These are phyloP conservation scores for Erebia aethiops DNA, from an alignment of 2,888 invertebrate species.

Conservation along the genomic window DNA sequence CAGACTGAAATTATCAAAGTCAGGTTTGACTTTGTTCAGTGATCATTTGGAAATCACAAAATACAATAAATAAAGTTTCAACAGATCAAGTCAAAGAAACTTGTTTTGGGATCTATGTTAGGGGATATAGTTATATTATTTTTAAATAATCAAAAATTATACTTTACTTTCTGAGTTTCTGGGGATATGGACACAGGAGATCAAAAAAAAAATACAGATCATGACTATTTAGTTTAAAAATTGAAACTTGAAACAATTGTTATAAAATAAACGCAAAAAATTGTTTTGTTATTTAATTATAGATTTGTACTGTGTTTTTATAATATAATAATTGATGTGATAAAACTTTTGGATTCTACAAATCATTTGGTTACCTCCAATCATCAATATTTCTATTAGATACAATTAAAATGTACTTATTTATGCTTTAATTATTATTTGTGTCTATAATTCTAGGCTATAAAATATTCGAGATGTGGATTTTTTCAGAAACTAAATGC, in stretches of 20 bases:
- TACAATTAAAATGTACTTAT: slow-evolving; percentile 5
- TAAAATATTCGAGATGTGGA: slow-evolving; percentile 8
- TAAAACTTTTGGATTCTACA: slow-evolving; percentile 16
- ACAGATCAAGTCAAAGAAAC: too few relatives aligned
- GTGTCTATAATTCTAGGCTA: not conserved
- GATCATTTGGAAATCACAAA: not conserved
- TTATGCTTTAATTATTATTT: not conserved
- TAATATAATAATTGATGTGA: slow-evolving; percentile 1
- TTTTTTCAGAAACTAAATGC: slow-evolving; percentile 11
- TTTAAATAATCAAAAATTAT: too few relatives aligned
- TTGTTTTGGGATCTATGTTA: not conserved
- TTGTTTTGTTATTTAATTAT: slow-evolving; percentile 9
- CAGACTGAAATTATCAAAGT: too few relatives aligned
- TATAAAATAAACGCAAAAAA: not conserved
- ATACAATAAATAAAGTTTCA: not conserved
- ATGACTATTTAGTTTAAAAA: not conserved
- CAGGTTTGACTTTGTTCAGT: slow-evolving; percentile 9
- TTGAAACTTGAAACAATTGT: not conserved
- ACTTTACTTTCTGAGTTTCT: too few relatives aligned
- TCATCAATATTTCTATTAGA: slow-evolving; percentile 5
- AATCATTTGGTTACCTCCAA: slow-evolving; percentile 12
- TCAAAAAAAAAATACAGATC: slow-evolving; percentile 2
- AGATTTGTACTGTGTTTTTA: slow-evolving; percentile 18
- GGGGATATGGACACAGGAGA: not conserved
- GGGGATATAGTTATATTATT: not conserved